Conservation (phyloP, 2,113 vertebrate species). For the Eptesicus fuscus region DNA sequence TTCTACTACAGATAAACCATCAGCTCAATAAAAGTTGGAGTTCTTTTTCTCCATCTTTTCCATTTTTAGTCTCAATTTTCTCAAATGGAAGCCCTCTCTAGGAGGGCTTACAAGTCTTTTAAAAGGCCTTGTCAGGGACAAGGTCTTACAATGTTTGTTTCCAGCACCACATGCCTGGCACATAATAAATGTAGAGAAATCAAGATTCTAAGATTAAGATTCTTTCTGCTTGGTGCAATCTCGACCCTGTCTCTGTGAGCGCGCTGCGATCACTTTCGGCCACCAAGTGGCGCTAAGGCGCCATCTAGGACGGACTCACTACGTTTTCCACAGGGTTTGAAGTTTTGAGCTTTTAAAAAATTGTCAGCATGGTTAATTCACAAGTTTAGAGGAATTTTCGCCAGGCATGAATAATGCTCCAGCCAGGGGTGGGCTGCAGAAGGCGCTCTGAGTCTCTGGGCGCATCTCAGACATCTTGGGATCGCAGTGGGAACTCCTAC, state of each 20-base stretch:
- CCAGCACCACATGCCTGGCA: not conserved
- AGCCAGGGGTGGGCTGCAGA: not conserved
- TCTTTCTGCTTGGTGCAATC: not conserved
- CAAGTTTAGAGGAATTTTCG: not conserved
- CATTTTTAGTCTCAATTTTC: not conserved
- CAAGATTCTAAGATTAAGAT: not conserved
- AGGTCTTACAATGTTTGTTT: not conserved
- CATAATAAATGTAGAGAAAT: not conserved
- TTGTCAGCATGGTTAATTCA: conserved; percentile 28
- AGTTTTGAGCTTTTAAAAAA: not conserved
- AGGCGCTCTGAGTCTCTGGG: no score
- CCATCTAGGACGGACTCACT: not conserved
- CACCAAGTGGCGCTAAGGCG: conserved; percentile 57
- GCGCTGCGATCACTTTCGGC: not conserved
- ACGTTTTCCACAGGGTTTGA: not conserved
- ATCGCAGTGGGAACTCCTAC: accelerated
- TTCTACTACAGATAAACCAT: not conserved
- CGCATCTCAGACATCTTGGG: not conserved
- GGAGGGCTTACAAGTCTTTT: no score
- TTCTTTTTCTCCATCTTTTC: not conserved
- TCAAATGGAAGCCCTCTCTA: not conserved
- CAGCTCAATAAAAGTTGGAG: not conserved
- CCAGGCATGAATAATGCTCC: not conserved
- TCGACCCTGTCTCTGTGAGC: not conserved
- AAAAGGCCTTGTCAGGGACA: not conserved